Percentiles rank a stretch among this genome's conserved stretches.
These are phyloP conservation scores for Drosophila athabasca DNA, from an alignment of 1,140 invertebrate genomes.

Conservation along the genomic window DNA sequence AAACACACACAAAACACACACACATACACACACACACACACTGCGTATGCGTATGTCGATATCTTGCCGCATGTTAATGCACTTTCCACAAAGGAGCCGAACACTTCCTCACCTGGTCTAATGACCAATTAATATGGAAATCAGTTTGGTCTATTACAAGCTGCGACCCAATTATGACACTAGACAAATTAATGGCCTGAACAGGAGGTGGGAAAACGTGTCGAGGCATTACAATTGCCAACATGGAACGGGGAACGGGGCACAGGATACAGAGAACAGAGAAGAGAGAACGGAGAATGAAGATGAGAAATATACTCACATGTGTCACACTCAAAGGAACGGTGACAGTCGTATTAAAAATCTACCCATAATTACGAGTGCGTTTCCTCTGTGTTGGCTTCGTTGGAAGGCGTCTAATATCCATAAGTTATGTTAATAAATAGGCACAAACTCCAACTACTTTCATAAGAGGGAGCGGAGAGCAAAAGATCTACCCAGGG, in stretches of 20 bases:
- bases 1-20: neutral
- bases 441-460: too few species aligned
- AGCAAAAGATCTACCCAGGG: too few species aligned
- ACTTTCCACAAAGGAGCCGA: conserved; percentile 9
- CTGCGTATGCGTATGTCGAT: conserved; percentile 48
- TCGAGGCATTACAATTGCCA: conserved; percentile 16
- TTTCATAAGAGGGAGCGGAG: too few species aligned
- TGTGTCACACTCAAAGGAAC: too few species aligned
- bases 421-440: too few species aligned
- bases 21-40: conserved; percentile 2
- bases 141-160: conserved; percentile 54
- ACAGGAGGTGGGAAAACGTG: conserved; percentile 24
- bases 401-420: too few species aligned
- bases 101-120: conserved; percentile 31
- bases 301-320: too few species aligned
- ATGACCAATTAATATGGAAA: conserved; percentile 78
- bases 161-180: conserved; percentile 53
- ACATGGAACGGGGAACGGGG: neutral
- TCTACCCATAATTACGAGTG: too few species aligned
- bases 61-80: conserved; percentile 38
- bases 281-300: neutral
- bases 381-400: too few species aligned
- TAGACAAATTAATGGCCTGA: conserved; percentile 10
- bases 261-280: too few species aligned
- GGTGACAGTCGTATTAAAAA: too few species aligned